Base-by-base conservation (phyloP, 2,888 invertebrate genomes). In the Amphipyra berbera region DNA sequence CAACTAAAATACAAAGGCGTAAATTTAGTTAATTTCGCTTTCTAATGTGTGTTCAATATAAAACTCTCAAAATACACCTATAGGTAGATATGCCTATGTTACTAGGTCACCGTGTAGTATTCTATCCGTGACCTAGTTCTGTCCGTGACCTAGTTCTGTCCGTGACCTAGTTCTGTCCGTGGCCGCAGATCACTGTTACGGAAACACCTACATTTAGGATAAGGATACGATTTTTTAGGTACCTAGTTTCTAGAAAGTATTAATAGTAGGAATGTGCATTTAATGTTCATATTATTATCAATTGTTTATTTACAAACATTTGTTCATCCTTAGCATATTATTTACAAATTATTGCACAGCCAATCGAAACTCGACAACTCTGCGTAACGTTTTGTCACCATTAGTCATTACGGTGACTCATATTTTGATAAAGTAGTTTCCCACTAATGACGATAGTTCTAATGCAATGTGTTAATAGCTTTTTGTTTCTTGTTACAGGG, bases 401-500 rank as follows among this genome's bases (percentile, higher is more conserved):
- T 38, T 44, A n/a, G 35, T 57, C 46, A 56, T 63, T 41, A 12
- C 2, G 8, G 53, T 65, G 73, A 72, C 35, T 69, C 73, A 66
- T 46, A 21, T 6, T 9, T 8, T 35, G 14, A 37, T 6, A 35
- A 46, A 6, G n/a, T 30, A 15, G 2, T 45, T 41, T 37, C 48
- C 35, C 14, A 37, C 27, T 49, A 49, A 41, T 40, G 35, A 54
- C 15, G 0, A 35, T 6, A 13, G 7, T 33, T 42, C 1, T 12
- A 37, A 35, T 35, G 12, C 9, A 13, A 27, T 40, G 12, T 40
- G 5, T 37, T 71, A 63, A 73, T 14, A 41, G 21, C 40, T 59
- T 27, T 61, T 67, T 49, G 30, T 21, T 52, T 48, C 52, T 77
- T 63, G 49, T 86, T 86, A 52, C 76, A 87, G 87, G 65, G 57